These are phyloP conservation scores for Neoitamus cyanurus DNA, from an alignment of 2,888 invertebrate species.

Conservation along the genomic window DNA sequence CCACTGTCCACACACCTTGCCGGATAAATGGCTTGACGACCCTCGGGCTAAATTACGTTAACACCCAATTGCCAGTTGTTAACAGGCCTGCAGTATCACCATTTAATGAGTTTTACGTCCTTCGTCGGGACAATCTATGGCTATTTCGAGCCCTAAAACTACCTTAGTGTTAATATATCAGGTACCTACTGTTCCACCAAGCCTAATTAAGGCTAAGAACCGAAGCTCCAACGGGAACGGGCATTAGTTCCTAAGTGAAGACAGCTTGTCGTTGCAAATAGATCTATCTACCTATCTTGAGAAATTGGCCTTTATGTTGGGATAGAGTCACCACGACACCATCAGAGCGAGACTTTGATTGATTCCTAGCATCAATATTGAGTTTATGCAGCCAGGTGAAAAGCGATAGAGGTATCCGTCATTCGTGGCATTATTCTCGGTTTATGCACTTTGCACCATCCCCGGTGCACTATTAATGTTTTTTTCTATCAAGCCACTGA, in stretches of 20 bases:
- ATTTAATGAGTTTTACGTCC: not conserved
- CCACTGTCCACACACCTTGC: not conserved
- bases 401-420: not conserved
- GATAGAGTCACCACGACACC: not conserved
- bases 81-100: not conserved
- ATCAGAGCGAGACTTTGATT: not conserved
- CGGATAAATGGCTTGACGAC: not conserved
- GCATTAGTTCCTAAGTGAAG: not conserved
- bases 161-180: not conserved
- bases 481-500: not conserved
- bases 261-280: not conserved
- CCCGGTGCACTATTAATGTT: not conserved
- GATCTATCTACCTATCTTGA: not conserved
- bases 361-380: not conserved
- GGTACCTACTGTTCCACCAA: not conserved
- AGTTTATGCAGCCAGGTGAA: not conserved
- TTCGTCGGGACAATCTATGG: not conserved
- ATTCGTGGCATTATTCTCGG: not conserved
- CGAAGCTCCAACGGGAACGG: not conserved
- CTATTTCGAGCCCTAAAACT: not conserved
- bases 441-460: not conserved
- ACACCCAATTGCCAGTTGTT: not conserved
- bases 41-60: not conserved
- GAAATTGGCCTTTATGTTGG: not conserved
- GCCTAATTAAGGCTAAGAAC: not conserved